Evolutionary conservation across 2,797 vertebrate genomes (phyloP), one percentile per base, ranked within the genome.

Genomic region (Myotis findleyi): DNA sequence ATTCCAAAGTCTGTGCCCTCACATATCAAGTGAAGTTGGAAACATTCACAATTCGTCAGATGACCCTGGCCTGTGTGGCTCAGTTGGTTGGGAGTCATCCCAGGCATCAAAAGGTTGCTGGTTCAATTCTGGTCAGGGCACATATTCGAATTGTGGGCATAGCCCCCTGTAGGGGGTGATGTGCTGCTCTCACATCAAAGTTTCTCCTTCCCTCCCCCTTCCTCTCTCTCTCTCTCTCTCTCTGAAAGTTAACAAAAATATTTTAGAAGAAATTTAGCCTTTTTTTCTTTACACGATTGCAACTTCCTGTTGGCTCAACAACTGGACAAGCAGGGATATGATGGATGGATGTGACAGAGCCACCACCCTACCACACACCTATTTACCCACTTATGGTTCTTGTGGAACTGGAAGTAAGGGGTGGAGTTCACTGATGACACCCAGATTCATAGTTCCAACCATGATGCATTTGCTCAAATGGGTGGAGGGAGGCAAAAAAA

Each of bases 361-460:
- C 92, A 68, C 95, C 95, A 81, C 96, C 97, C 97, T 96, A 38
- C 87, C 33, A 57, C 91, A 94, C 86, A 82, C 93, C 94, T 91
- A n/a, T 49, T 71, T 62, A 93, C 86, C 94, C 87, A 96, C 79
- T 77, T 76, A 64, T 0, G 30, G 66, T 95, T 97, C 97, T 64
- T 95, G 97, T 96, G 95, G 92, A 97, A 97, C 96, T 96, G 96
- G 95, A 96, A 96, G 95, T 89, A 23, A 96, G 89, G 89, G 96
- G 95, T 96, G 96, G 95, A 77, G 95, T 84, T 88, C 83, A 62
- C 59, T 33, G 80, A 91, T 85, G 92, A 93, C 66, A 53, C 80
- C 68, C 68, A 89, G 79, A 57, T 77, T 87, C 44, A 30, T 47
- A 51, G 59, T 57, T 95, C 59, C 69, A 87, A 72, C 25, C 36